Evolutionary conservation across 2,888 invertebrate genomes (phyloP), one percentile per base, ranked within the genome.

Genomic region (Platerodrilus igneus): DNA sequence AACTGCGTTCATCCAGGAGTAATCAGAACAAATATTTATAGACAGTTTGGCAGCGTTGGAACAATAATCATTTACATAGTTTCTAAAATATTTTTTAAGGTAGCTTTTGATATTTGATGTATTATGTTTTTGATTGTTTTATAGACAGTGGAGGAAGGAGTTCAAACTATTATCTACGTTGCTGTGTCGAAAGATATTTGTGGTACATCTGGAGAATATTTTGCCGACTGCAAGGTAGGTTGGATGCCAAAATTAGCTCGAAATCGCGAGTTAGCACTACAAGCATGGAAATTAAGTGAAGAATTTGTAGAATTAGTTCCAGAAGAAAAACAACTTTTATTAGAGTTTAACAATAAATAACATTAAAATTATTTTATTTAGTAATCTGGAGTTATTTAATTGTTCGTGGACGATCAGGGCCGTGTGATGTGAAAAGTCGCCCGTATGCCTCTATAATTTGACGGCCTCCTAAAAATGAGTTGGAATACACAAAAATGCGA

Each of bases 251-350:
- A 21, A 3, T 11, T 23, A 19, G 41, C 33, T 17, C 25, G 18
- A 11, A 22, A 61, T 21, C 51, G 52, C 33, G 55, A 56, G 32
- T 78, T 79, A 37, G 86, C 83, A 6, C 79, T 77, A 52, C 83
- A 84, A 56, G 67, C 92, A 27, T 94, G 93, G 93, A 83, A 87
- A 57, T 74, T 84, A 42, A 88, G 88, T 19, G 82, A 84, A 53
- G 75, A 78, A 47, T 67, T 90, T 45, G 83, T 81, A 1, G 79
- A 84, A 46, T 66, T 89, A 33, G 77, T 77, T 31, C 72, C 78
- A 2, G 72, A 69, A 47, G 87, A 88, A 45, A 63, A 56, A 36
- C 7, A n/a, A n/a, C n/a, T n/a, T n/a, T n/a, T n/a, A n/a, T n/a
- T n/a, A n/a, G n/a, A n/a, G n/a, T n/a, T n/a, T n/a, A n/a, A n/a